Conservation (phyloP, 2,113 vertebrate genomes). For the Gambusia holbrooki region DNA sequence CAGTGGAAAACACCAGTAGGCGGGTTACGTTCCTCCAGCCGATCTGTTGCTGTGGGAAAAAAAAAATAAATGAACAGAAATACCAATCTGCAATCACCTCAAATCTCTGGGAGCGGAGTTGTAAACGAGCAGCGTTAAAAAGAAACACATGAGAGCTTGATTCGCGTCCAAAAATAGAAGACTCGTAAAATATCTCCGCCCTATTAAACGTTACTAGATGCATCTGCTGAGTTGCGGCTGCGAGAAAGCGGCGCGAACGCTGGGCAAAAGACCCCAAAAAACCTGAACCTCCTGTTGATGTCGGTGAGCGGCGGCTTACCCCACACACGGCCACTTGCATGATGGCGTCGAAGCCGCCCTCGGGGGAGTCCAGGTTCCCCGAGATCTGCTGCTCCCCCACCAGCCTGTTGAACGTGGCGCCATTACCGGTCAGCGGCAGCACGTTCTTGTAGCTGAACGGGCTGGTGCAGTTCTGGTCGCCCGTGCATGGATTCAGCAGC, state of each 20-base stretch:
- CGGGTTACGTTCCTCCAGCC: constrained; percentile 98
- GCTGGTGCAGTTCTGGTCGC: constrained; percentile 94
- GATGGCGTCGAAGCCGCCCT: constrained; percentile 98
- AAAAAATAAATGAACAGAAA: constrained; percentile 2
- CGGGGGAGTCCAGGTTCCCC: constrained; percentile 97
- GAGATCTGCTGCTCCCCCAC: constrained; percentile 97
- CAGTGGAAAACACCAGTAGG: constrained; percentile 97
- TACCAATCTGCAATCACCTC: neutral
- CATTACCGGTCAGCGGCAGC: constrained; percentile 89
- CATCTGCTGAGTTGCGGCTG: constrained; percentile 20
- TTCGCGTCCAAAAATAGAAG: constrained; percentile 26
- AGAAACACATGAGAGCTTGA: constrained; percentile 8
- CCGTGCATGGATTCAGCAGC: constrained; percentile 92
- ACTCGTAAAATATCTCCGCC: constrained; percentile 39
- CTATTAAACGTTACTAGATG: constrained; percentile 30
- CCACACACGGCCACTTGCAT: constrained; percentile 99
- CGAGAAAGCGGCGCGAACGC: constrained; percentile 1
- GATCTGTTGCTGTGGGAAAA: constrained; percentile 85
- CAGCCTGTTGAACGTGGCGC: constrained; percentile 87
- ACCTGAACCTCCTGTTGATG: neutral
- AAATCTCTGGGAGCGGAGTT: neutral
- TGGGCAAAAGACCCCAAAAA: constrained; percentile 21
- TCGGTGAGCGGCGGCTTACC: constrained; percentile 78
- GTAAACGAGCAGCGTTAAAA: constrained; percentile 11
- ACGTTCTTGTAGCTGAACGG: constrained; percentile 99